Conservation (phyloP, 1,140 invertebrate genomes). For the Myzus persicae region DNA sequence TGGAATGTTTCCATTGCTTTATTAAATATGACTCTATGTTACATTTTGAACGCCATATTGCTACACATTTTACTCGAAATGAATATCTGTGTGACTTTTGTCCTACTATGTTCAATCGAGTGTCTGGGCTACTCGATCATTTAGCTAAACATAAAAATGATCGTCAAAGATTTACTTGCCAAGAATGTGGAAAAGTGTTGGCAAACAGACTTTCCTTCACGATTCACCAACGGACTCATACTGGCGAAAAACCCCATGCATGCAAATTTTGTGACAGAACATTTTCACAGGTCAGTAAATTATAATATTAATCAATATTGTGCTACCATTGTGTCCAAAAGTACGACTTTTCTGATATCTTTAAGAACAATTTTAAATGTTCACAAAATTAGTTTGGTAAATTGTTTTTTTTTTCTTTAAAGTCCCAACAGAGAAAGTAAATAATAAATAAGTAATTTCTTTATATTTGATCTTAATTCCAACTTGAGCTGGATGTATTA, state of each 20-base stretch:
- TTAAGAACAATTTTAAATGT: no score
- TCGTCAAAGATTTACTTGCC: conserved; percentile 52
- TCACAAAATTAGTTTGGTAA: no score
- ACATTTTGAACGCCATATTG: conserved; percentile 54
- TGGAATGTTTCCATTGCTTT: conserved; percentile 56
- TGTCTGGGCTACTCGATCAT: conserved; percentile 50
- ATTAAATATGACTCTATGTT: conserved; percentile 44
- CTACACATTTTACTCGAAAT: conserved; percentile 38
- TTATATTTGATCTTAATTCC: no score
- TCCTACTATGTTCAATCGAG: conserved; percentile 47
- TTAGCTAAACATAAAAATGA: conserved; percentile 55
- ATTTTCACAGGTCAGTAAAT: conserved; percentile 70
- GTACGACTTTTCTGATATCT: no score
- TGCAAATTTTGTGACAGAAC: conserved; percentile 70
- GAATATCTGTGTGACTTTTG: conserved; percentile 58
- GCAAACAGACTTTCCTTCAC: conserved; percentile 56
- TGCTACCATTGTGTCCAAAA: neutral
- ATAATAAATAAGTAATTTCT: no score
- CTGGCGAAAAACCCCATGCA: conserved; percentile 71
- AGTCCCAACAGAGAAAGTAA: no score
- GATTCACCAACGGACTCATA: conserved; percentile 68
- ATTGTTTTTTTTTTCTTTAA: no score
- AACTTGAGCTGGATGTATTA: no score
- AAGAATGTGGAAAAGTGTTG: conserved; percentile 51
- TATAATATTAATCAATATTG: neutral